Evolutionary conservation across 2,113 vertebrate genomes (phyloP).

Genomic region (Salvelinus fontinalis): DNA sequence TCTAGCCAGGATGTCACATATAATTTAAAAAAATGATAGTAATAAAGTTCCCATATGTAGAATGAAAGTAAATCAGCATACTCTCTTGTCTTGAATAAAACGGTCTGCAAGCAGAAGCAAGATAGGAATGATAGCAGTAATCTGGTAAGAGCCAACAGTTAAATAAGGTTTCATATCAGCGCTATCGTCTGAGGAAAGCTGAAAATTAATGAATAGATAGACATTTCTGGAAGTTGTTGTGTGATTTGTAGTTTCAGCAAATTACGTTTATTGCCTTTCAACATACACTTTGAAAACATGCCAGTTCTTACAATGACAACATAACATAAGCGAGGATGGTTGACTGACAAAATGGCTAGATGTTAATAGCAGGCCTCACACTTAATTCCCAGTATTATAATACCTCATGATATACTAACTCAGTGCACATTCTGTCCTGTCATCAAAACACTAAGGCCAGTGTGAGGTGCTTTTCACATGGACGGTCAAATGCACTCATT

Average conservation of each 20-base stretch:
- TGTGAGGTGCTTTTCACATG: slow-evolving; percentile 12
- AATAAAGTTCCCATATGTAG: slow-evolving; percentile 32
- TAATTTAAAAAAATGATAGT: not conserved
- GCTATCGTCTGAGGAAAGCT: slow-evolving; percentile 18
- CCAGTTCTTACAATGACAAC: too few relatives aligned
- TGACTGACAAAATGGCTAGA: too few relatives aligned
- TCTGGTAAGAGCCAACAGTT: slow-evolving; percentile 16
- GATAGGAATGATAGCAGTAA: slow-evolving; percentile 20
- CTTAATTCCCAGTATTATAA: too few relatives aligned
- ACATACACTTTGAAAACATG: too few relatives aligned
- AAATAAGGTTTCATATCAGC: slow-evolving; percentile 29
- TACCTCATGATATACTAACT: not conserved
- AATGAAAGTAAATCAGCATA: slow-evolving; percentile 37
- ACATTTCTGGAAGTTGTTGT: too few relatives aligned
- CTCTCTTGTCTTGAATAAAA: slow-evolving; percentile 26
- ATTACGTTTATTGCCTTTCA: too few relatives aligned
- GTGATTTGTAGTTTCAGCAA: too few relatives aligned
- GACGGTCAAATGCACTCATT: slow-evolving; percentile 4
- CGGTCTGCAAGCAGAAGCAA: slow-evolving; percentile 18
- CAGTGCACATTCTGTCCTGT: slow-evolving; percentile 4
- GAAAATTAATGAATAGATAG: slow-evolving; percentile 17
- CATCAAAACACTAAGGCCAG: slow-evolving; percentile 2
- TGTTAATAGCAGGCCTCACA: too few relatives aligned
- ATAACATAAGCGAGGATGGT: too few relatives aligned
- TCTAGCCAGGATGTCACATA: slow-evolving; percentile 1